Evolutionary conservation across 1,140 invertebrate species (phyloP).

Genomic region (Zaprionus kolodkinae): DNA sequence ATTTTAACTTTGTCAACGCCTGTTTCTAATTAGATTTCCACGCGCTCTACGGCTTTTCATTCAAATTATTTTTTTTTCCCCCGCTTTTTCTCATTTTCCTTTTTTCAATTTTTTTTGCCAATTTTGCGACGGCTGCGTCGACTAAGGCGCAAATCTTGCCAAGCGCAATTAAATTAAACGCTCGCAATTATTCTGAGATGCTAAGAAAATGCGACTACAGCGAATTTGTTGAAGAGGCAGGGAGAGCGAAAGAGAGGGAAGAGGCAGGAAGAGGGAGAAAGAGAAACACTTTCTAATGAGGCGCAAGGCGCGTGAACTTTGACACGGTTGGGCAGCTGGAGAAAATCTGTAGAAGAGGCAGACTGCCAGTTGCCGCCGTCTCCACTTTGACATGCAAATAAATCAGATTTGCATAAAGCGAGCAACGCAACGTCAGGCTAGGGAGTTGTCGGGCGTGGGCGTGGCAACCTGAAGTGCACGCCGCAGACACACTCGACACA

Average conservation of each 20-base stretch:
- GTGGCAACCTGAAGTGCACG: constrained; percentile 14
- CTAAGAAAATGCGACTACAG: constrained; percentile 58
- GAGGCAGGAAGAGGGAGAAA: background rate
- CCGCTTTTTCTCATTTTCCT: constrained; percentile 6
- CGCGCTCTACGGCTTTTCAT: constrained; percentile 47
- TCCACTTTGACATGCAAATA: constrained; percentile 83
- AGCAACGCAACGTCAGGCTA: constrained; percentile 15
- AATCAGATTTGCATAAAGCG: constrained; percentile 81
- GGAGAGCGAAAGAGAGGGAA: background rate
- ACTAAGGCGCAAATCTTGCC: constrained; percentile 55
- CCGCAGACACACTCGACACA: constrained; percentile 21
- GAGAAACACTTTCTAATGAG: constrained; percentile 57
- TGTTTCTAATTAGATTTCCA: constrained; percentile 74
- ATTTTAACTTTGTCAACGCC: constrained; percentile 68
- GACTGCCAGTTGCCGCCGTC: constrained; percentile 35
- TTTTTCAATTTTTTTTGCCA: constrained; percentile 31
- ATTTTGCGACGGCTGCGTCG: background rate
- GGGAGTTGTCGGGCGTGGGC: background rate
- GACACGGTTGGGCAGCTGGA: constrained; percentile 28
- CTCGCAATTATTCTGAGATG: constrained; percentile 78
- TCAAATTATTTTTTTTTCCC: constrained; percentile 65
- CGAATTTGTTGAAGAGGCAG: constrained; percentile 3
- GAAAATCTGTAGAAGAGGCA: background rate
- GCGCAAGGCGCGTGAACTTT: constrained; percentile 51
- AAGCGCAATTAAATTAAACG: constrained; percentile 81